A percentile compares a stretch with the other conserved stretches of the same genome.
These are phyloP conservation scores for Epistrophella euchroma DNA, from an alignment of 2,888 invertebrate genomes.

Conservation along the genomic window DNA sequence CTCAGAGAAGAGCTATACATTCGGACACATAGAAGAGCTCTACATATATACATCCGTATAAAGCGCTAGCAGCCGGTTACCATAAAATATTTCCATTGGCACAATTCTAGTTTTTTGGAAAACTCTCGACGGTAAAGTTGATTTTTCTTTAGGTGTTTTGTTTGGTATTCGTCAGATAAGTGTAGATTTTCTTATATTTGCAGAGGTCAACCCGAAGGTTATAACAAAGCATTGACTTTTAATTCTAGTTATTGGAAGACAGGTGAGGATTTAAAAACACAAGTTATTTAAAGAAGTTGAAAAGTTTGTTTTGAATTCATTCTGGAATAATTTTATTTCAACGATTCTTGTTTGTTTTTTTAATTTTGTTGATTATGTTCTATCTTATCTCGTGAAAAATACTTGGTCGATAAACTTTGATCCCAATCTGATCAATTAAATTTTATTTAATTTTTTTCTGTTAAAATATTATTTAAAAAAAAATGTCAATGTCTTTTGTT, in stretches of 20 bases:
- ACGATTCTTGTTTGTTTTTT: background rate
- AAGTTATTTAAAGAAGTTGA: background rate
- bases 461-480: background rate
- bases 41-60: background rate
- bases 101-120: slow-evolving; percentile 73
- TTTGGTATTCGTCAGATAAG: slow-evolving; percentile 24
- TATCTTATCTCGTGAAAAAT: slow-evolving; percentile 41
- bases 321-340: background rate
- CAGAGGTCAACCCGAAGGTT: slow-evolving; percentile 73
- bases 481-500: slow-evolving; percentile 26
- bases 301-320: background rate
- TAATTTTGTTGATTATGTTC: background rate
- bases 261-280: slow-evolving; percentile 36
- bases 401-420: slow-evolving; percentile 56
- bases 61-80: slow-evolving; percentile 48
- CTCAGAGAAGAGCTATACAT: slow-evolving; percentile 15
- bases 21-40: background rate
- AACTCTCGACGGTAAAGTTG: slow-evolving; percentile 68
- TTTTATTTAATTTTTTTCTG: slow-evolving; percentile 4
- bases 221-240: slow-evolving; percentile 59
- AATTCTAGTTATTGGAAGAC: slow-evolving; percentile 21
- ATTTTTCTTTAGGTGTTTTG: slow-evolving; percentile 2
- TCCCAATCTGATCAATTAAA: slow-evolving; percentile 11
- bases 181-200: slow-evolving; percentile 39
- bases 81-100: slow-evolving; percentile 64